A percentile compares a stretch with the other conserved stretches of the same genome.
phyloP scores from a whole-genome alignment of 2,113 vertebrate species.

The Varanus komodoensis region DNA sequence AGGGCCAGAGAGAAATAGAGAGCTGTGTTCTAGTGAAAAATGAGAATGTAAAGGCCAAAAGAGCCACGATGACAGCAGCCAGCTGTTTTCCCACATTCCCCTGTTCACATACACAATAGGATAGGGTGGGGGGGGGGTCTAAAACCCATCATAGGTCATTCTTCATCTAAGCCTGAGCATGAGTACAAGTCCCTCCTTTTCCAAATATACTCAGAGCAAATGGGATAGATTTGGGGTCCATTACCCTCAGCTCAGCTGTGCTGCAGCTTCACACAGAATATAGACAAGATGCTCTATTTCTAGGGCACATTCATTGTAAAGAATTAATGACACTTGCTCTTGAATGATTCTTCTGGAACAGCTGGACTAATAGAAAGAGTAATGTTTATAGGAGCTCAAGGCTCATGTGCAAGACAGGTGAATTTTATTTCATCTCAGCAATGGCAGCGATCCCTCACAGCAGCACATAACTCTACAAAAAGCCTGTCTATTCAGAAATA shows the following conservation, averaged over 20 bases:
- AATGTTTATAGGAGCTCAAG: neutral
- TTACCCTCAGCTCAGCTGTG: neutral
- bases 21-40: neutral
- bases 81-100: neutral
- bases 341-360: neutral
- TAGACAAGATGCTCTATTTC: neutral
- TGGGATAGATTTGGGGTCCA: neutral
- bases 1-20: neutral
- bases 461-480: neutral
- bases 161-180: neutral
- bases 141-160: neutral
- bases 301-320: neutral
- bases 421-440: neutral
- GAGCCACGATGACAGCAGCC: too few relatives aligned
- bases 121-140: neutral
- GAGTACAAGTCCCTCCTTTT: neutral
- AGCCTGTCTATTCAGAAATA: neutral
- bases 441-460: neutral
- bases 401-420: neutral
- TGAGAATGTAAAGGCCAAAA: neutral
- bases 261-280: neutral
- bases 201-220: neutral
- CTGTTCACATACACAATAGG: neutral
- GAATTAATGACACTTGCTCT: neutral
- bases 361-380: neutral